These are phyloP conservation scores for Alfaro cultratus DNA, from an alignment of 2,797 vertebrate genomes.

Conservation along the genomic window DNA sequence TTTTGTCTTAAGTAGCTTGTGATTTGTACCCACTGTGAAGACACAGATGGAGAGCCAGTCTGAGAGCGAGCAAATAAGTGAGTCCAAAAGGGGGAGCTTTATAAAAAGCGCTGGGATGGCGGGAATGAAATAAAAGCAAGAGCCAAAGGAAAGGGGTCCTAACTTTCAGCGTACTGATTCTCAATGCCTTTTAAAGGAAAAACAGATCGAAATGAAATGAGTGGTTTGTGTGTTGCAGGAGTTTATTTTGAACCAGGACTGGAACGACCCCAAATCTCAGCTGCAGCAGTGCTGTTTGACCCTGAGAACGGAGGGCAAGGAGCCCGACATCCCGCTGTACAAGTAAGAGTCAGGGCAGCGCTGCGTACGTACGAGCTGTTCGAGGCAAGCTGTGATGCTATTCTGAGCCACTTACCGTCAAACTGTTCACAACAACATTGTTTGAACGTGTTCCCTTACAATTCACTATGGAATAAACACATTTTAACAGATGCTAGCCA, in stretches of 20 bases:
- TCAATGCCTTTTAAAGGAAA: conserved; percentile 9
- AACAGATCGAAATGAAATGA: not conserved
- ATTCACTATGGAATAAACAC: not conserved
- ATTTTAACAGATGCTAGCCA: not conserved
- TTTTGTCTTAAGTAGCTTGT: conserved; percentile 80
- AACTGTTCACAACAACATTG: not conserved
- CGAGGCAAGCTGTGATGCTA: not conserved
- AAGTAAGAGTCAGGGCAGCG: conserved; percentile 84
- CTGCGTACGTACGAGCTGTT: not conserved
- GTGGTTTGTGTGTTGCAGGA: conserved; percentile 82
- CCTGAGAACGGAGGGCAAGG: conserved; percentile 95
- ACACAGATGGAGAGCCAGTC: conserved; percentile 57
- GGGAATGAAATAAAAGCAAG: conserved; percentile 68
- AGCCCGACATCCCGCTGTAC: conserved; percentile 97
- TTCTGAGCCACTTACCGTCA: not conserved
- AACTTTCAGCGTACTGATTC: conserved; percentile 14
- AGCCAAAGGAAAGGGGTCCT: conserved; percentile 2
- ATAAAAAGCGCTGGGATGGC: conserved; percentile 11
- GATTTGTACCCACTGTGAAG: conserved; percentile 72
- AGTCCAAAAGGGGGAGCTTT: conserved; percentile 30
- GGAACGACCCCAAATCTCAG: conserved; percentile 99
- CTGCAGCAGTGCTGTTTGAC: conserved; percentile 98
- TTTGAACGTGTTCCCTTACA: not conserved
- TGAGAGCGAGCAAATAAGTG: conserved; percentile 55
- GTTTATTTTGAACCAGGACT: conserved; percentile 99